These are phyloP conservation scores for Adelognathus sp. DNA, from an alignment of 2,888 invertebrate species.

Conservation along the genomic window DNA sequence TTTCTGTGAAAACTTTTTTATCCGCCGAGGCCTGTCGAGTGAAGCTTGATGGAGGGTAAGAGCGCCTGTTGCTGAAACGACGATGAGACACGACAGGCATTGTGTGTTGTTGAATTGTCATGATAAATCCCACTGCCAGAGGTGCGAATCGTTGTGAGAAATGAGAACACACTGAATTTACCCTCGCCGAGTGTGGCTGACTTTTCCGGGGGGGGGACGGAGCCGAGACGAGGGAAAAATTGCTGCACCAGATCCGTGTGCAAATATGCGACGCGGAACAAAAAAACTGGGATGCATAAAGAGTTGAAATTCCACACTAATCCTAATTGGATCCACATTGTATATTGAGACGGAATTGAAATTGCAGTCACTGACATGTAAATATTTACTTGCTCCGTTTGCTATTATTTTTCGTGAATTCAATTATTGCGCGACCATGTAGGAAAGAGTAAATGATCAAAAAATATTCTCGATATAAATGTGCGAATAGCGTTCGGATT, in stretches of 20 bases:
- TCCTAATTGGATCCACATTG: no score
- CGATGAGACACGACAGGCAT: constrained; percentile 25
- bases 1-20: constrained; percentile 27
- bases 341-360: no score
- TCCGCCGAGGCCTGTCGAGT: background rate
- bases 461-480: no score
- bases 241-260: background rate
- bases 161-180: background rate
- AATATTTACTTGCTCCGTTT: no score
- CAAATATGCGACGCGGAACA: background rate
- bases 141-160: background rate
- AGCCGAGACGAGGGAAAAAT: background rate
- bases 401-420: no score
- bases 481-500: no score
- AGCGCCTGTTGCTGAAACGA: constrained; percentile 29
- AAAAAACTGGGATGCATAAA: background rate
- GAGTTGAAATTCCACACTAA: no score
- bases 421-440: no score
- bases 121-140: background rate
- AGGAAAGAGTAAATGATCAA: no score
- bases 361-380: no score
- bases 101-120: background rate
- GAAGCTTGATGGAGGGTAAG: constrained; percentile 36
- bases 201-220: background rate
- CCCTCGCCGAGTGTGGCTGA: constrained; percentile 7